Evolutionary conservation across 1,140 invertebrate genomes (phyloP), one percentile per base, ranked within the genome.

Genomic region (Helicorthomorpha holstii): DNA sequence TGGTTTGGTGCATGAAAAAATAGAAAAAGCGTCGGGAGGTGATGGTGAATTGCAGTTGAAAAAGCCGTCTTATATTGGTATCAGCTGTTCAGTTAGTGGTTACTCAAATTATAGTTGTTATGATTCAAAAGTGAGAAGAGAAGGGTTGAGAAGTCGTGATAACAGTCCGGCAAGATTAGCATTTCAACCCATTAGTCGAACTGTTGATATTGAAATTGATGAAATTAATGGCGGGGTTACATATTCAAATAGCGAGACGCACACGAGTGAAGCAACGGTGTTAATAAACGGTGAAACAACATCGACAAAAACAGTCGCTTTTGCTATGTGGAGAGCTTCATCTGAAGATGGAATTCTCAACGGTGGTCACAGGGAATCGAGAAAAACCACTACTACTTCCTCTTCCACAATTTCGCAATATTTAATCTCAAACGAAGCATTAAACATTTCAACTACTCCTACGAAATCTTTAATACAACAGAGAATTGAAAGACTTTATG

Each of bases 11-110:
- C 4, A 23, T 7, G 22, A 23, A 45, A 12, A 4, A 4, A 23
- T 19, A 45, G 22, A 12, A 19, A 21, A 45, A 4, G 19, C 19
- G 43, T 7, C 23, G 25, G 25, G 26, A 16, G 47, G 4, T 16
- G 47, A 24, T 7, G 4, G 4, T 48, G 47, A 27, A 7, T 48
- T 23, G 25, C 22, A 23, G 12, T 10, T 10, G 27, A 41, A 41
- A 41, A 7, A 78, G 60, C 87, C 86, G 0, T 89, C 85, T 50
- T 92, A 92, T 64, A 67, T 92, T 44, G 83, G 82, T 61, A 69
- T 92, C 48, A 85, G 87, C 48, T 89, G 87, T 64, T 86, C 84
- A 19, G 84, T 91, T 25, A 89, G 83, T 68, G 88, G 88, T 10
- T 92, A 92, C 64, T 83, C 82, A 0, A 82, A 82, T 58, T 75